Conservation (phyloP, 2,888 invertebrate species). For the Hoplodrina blanda region DNA sequence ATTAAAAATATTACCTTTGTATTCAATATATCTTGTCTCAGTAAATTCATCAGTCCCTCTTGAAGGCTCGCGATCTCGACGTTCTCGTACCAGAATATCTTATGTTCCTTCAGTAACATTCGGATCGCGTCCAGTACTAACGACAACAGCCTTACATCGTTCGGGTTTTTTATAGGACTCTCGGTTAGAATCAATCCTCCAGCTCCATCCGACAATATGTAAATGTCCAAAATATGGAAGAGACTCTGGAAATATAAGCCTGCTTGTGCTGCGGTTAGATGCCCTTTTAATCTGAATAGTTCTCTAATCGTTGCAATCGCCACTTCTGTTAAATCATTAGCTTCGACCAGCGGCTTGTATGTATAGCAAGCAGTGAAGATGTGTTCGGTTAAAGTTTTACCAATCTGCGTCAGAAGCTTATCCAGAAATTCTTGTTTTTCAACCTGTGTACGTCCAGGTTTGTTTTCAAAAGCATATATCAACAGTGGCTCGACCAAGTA, state of each 20-base stretch:
- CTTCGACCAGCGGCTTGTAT: slow-evolving; percentile 57
- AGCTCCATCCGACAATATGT: slow-evolving; percentile 63
- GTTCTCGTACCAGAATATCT: slow-evolving; percentile 73
- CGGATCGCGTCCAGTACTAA: slow-evolving; percentile 65
- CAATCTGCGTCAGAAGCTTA: slow-evolving; percentile 53
- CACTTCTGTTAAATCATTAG: slow-evolving; percentile 50
- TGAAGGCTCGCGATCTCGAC: slow-evolving; percentile 71
- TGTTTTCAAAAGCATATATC: slow-evolving; percentile 43
- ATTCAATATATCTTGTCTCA: slow-evolving; percentile 66
- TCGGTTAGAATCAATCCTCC: slow-evolving; percentile 62
- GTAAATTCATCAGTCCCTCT: slow-evolving; percentile 67
- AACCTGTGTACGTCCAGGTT: slow-evolving; percentile 7
- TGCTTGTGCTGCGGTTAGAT: slow-evolving; percentile 67
- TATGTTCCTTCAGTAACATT: slow-evolving; percentile 71
- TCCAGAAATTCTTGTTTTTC: slow-evolving; percentile 52
- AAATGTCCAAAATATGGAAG: slow-evolving; percentile 68
- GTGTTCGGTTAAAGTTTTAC: slow-evolving; percentile 63
- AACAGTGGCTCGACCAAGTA: slow-evolving; percentile 65
- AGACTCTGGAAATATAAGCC: slow-evolving; percentile 69
- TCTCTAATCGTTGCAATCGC: slow-evolving; percentile 62
- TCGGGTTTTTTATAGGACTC: slow-evolving; percentile 59
- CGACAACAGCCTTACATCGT: slow-evolving; percentile 66
- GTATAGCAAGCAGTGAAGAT: slow-evolving; percentile 61
- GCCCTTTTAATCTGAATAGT: slow-evolving; percentile 65
- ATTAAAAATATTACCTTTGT: slow-evolving; percentile 59